Evolutionary conservation across 2,797 vertebrate species (phyloP).

Genomic region (Kryptopterus vitreolus): DNA sequence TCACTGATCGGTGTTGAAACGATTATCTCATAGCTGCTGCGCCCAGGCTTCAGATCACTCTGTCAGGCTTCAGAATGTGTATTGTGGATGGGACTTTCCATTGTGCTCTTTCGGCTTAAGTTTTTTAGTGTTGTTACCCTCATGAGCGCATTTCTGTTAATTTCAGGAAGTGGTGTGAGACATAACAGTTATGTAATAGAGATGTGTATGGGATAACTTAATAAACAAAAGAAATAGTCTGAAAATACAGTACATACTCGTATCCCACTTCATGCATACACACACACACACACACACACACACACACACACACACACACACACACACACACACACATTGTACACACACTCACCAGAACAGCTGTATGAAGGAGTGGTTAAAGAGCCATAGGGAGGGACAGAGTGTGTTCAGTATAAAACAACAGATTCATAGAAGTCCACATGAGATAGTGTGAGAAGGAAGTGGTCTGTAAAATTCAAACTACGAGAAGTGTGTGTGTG

Average conservation of each 20-base stretch:
- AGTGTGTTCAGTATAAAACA: constrained; percentile 33
- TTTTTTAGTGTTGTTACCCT: background rate
- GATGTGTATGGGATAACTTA: background rate
- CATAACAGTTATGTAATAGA: too few species aligned
- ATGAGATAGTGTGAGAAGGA: constrained; percentile 18
- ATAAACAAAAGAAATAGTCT: too few species aligned
- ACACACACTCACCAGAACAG: constrained; percentile 64
- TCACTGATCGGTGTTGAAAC: background rate
- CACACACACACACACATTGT: constrained; percentile 31
- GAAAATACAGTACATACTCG: too few species aligned
- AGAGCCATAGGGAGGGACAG: constrained; percentile 26
- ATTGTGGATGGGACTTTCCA: constrained; percentile 24
- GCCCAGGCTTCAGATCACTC: constrained; percentile 11
- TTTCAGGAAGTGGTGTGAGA: background rate
- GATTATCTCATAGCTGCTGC: constrained; percentile 12
- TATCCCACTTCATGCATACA: too few species aligned
- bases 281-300: constrained; percentile 15
- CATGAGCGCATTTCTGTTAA: background rate
- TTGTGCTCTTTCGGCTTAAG: background rate
- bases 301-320: constrained; percentile 38
- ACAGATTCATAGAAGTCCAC: constrained; percentile 44
- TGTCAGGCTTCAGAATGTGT: background rate
- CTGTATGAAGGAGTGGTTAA: constrained; percentile 72
- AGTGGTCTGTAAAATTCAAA: background rate
- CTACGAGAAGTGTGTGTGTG: background rate